Evolutionary conservation across 2,797 vertebrate genomes (phyloP), one percentile per base, ranked within the genome.

Genomic region (Stomatorhinus walkeri): DNA sequence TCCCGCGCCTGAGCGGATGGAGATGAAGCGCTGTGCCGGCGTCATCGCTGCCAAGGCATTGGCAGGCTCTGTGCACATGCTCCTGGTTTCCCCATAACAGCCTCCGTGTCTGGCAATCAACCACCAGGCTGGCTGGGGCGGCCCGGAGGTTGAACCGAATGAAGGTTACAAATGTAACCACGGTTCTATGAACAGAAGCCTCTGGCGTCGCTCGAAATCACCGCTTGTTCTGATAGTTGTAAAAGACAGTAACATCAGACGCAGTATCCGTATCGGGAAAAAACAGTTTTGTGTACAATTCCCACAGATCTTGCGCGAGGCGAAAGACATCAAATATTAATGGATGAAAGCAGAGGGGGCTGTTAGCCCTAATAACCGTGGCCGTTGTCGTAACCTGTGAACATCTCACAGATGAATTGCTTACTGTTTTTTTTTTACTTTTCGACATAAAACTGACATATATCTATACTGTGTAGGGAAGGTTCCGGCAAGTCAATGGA

Each of bases 221-320:
- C 81, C 22, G 46, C 85, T 46, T 87, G 49, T 76, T 85, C 49
- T 51, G 59, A 85, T 43, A 43, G 88, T 89, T 85, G 40, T 51
- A 51, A 40, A 49, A 46, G 46, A 87, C 88, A 54, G 32, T 12
- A 56, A 54, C 61, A n/a, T 24, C 61, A 28, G 49, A 48, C 16
- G 7, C 48, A 56, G 68, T 68, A 52, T 68, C 43, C 56, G 83
- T 72, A 86, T 51, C 84, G n/a, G 40, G 36, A 49, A 64, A 46
- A 72, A 54, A 81, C 88, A 43, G 52, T 85, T 54, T 61, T 87
- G 86, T 87, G 40, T 87, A 87, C 85, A 87, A 87, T 59, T 87
- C 85, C 85, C 85, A 87, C 51, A 59, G 85, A 87, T 87, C 85
- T 87, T 59, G 28, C 52, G 86, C 48, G 40, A 68, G 86, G 86